Evolutionary conservation across 2,113 vertebrate genomes (phyloP).

Genomic region (Motacilla tschutschensis): DNA sequence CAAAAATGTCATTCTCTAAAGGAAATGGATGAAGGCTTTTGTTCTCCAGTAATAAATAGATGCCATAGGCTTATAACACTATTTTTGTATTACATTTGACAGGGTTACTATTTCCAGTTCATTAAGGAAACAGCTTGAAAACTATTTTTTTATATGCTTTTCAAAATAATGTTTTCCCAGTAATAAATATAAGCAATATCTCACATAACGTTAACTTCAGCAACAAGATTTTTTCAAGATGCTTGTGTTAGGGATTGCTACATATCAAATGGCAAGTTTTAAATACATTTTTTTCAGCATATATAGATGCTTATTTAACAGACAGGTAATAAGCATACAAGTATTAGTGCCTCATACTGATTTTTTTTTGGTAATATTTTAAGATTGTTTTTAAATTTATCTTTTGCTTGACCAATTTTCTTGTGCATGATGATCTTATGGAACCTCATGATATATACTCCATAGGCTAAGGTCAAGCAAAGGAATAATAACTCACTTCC

Average conservation of each 20-base stretch:
- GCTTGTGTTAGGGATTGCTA: constrained; percentile 19
- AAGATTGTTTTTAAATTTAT: constrained; percentile 5
- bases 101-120: constrained; percentile 82
- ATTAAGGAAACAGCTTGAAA: constrained; percentile 80
- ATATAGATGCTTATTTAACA: constrained; percentile 3
- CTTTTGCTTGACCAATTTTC: constrained; percentile 24
- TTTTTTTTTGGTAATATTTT: background rate
- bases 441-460: constrained; percentile 72
- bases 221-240: constrained; percentile 52
- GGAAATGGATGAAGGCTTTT: constrained; percentile 85
- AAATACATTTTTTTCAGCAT: background rate
- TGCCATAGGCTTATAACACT: constrained; percentile 80
- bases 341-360: background rate
- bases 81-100: constrained; percentile 84
- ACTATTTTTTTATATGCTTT: constrained; percentile 72
- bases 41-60: constrained; percentile 81
- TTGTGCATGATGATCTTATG: constrained; percentile 55
- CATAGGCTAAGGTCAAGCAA: constrained; percentile 75
- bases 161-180: constrained; percentile 72
- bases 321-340: background rate
- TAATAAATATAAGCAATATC: constrained; percentile 68
- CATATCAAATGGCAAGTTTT: constrained; percentile 8
- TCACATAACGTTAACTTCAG: constrained; percentile 38
- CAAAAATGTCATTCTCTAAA: constrained; percentile 84
- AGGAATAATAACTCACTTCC: constrained; percentile 76